Conservation (phyloP, 2,797 vertebrate genomes). For the Lutra lutra region DNA sequence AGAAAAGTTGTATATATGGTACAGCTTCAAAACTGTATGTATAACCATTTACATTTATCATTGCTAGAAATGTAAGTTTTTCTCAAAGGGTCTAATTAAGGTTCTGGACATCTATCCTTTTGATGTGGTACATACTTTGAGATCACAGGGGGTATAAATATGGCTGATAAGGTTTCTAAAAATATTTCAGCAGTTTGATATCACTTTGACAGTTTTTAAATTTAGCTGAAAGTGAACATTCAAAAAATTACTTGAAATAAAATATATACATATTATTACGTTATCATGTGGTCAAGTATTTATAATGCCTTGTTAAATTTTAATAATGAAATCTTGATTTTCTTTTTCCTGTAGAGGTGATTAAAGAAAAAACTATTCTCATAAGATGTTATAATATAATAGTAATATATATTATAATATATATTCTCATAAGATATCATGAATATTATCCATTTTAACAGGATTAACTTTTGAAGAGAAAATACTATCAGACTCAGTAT, state of each 20-base stretch:
- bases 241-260: neutral
- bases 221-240: constrained; percentile 39
- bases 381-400: neutral
- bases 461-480: neutral
- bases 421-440: neutral
- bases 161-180: neutral
- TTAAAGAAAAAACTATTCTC: neutral
- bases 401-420: too few relatives aligned
- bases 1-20: neutral
- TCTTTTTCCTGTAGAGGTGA: neutral
- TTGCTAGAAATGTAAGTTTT: constrained; percentile 61
- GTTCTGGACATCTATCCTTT: constrained; percentile 46
- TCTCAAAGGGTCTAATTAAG: constrained; percentile 71
- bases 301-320: constrained; percentile 48
- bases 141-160: neutral
- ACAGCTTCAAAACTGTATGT: constrained; percentile 51
- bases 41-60: neutral
- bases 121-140: constrained; percentile 17
- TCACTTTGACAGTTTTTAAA: constrained; percentile 25
- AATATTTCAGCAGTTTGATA: constrained; percentile 44
- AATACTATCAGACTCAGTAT: neutral
- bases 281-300: constrained; percentile 5
- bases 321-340: neutral
- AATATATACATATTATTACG: neutral
- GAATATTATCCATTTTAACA: neutral